phyloP scores from a whole-genome alignment of 1,140 invertebrate genomes.

The Phortica variegata region DNA sequence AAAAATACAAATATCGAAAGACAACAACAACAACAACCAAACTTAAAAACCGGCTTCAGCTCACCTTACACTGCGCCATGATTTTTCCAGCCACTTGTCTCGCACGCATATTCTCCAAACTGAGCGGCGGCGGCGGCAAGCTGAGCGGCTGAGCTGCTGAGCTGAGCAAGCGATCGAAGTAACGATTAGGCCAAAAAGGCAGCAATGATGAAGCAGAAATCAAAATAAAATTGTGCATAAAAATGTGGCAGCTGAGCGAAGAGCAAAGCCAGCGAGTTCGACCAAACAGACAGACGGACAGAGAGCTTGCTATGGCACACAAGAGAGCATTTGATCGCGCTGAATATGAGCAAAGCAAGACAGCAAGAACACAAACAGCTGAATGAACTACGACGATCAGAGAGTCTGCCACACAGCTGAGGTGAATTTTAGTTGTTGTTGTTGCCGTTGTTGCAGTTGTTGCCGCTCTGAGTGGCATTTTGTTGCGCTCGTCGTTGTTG shows the following conservation, averaged over 20 bases:
- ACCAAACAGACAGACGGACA: too few relatives aligned
- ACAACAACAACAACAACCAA: too few relatives aligned
- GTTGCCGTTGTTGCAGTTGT: background rate
- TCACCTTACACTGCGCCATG: slow-evolving; percentile 26
- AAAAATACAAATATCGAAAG: slow-evolving; percentile 15
- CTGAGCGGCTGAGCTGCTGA: too few relatives aligned
- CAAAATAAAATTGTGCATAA: slow-evolving; percentile 11
- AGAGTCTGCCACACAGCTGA: background rate
- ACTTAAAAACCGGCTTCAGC: slow-evolving; percentile 44
- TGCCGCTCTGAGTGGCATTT: slow-evolving; percentile 6
- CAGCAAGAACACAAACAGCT: too few relatives aligned
- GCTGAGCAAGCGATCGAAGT: slow-evolving; percentile 11
- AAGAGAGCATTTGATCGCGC: slow-evolving; percentile 5
- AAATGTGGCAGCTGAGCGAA: slow-evolving; percentile 34
- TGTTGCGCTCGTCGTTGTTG: slow-evolving; percentile 1
- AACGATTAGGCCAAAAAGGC: slow-evolving; percentile 6
- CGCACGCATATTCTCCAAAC: slow-evolving; percentile 15
- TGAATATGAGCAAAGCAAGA: slow-evolving; percentile 7
- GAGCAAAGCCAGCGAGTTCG: slow-evolving; percentile 14
- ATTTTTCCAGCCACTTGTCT: slow-evolving; percentile 54
- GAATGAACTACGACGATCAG: too few relatives aligned
- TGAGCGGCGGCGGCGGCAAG: background rate
- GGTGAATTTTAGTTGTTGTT: too few relatives aligned
- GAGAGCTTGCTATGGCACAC: too few relatives aligned
- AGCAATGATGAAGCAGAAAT: background rate